Evolutionary conservation across 2,888 invertebrate species (phyloP), one percentile per base, ranked within the genome.

Genomic region (Lithophane leautieri): DNA sequence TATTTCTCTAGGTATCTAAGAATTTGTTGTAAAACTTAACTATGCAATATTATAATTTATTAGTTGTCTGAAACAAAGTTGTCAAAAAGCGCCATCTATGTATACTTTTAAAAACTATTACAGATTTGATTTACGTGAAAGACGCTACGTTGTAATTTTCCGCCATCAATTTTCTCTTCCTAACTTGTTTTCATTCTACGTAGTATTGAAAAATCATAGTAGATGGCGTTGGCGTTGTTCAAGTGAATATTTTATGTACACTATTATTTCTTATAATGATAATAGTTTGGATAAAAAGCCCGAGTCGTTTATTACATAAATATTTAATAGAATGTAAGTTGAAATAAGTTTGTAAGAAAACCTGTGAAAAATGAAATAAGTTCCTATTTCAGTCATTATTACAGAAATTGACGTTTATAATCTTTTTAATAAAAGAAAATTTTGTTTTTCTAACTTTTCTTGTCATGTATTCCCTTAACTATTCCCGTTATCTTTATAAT

Each of bases 211-310:
- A 69, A 68, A 50, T n/a, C 11, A 56, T 40, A 34, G 69, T 40
- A 84, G 79, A 88, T 86, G 86, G 88, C 88, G 82, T 42, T 86
- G 86, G 88, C 88, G 82, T 42, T 85, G 54, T 61, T 28, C 22
- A 2, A 14, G 34, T 16, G 9, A 28, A 50, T 58, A 28, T 7
- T 42, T 63, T 8, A 47, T 25, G n/a, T 50, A 14, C 19, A 8
- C 3, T 22, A 54, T 25, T 28, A 25, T 22, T 40, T 34, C 2
- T 4, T 2, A 14, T 0, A 40, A 54, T 40, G 3, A n/a, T 40
- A 14, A 44, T 34, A 6, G 34, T 34, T 34, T 34, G 34, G 34
- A 6, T 34, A 34, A 34, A 34, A 34, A 34, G 34, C 34, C 34
- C 6, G 34, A 34, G 34, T 34, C 6, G 6, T 8, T 34, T 47